Base-by-base conservation (phyloP, 2,113 vertebrate species). In the Phaethornis superciliosus region DNA sequence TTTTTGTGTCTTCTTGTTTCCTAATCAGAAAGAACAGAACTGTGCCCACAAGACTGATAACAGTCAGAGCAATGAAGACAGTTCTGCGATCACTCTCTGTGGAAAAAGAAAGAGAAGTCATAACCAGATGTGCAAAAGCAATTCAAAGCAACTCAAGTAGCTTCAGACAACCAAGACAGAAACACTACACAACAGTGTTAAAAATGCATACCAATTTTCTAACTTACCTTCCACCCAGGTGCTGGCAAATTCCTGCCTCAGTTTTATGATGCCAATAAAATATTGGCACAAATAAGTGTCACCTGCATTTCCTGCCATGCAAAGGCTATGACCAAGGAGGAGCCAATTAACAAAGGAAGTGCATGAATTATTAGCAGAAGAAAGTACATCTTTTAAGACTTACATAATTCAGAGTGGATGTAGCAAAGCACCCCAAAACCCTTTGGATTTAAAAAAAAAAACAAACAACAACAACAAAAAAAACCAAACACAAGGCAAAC, bases 1-100 rank as follows among this genome's bases (percentile, higher is more conserved):
- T 28, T 69, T 94, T 96, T 71, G 96, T 95, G 2, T 98, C 75
- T 17, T 98, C 98, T 4, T 98, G 98, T 46, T 97, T 98, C 94
- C 98, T 98, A 96, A 99, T 99, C 87, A 99, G 98, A 93, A 99
- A 99, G 97, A 99, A 99, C 32, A 99, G 98, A 96, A 99, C 98
- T 72, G 98, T 99, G 67, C 99, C 99, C 59, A 99, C 98, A 88
- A 99, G 98, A 96, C 99, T 99, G 97, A 99, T 99, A 93, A 99
- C 98, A 1, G 99, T 99, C 75, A 99, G 98, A 21, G 99, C 98
- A 95, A 99, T 99, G 95, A 99, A 99, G 77, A 99, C 99, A 5
- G 99, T 99, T 96, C 98, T 98, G 10, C 99, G 98, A 96, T 99
- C 99, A 4, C 98, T 97, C 93, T 99, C 99, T 99, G 97, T 32